Evolutionary conservation across 2,888 invertebrate genomes (phyloP).

Genomic region (Euclidia mi): DNA sequence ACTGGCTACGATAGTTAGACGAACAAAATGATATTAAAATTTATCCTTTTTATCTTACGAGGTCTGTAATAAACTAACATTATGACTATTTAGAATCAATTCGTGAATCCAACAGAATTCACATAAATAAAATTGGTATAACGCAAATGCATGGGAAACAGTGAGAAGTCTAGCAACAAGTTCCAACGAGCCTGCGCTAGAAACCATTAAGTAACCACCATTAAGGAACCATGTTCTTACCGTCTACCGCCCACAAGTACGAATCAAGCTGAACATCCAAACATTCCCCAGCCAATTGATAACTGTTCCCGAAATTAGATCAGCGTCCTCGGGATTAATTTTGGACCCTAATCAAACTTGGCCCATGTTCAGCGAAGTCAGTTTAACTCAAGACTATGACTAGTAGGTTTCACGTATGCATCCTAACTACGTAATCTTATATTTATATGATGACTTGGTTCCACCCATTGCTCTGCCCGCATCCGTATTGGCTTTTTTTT

Average conservation of each 20-base stretch:
- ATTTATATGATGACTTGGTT: conserved; percentile 8
- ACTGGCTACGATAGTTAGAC: no score
- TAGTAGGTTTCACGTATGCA: conserved; percentile 35
- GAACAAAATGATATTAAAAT: no score
- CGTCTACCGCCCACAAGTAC: conserved; percentile 25
- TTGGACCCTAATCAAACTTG: conserved; percentile 81
- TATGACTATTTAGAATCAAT: no score
- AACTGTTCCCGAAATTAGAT: conserved; percentile 74
- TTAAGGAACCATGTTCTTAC: conserved; percentile 20
- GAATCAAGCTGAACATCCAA: conserved; percentile 50
- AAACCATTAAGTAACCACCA: conserved; percentile 28
- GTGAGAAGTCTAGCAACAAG: no score
- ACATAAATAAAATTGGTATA: no score
- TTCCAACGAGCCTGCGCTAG: no score
- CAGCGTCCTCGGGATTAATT: conserved; percentile 74
- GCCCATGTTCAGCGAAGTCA: conserved; percentile 64
- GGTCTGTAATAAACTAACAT: no score
- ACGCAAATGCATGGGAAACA: no score
- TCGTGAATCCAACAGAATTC: no score
- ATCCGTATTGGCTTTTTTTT: no score
- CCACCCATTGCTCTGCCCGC: no score
- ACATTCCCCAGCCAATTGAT: conserved; percentile 66
- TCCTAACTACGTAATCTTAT: conserved; percentile 12
- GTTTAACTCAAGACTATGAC: conserved; percentile 55
- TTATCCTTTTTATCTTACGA: no score